Evolutionary conservation across 2,888 invertebrate species (phyloP).

Genomic region (Oligia fasciuncula): DNA sequence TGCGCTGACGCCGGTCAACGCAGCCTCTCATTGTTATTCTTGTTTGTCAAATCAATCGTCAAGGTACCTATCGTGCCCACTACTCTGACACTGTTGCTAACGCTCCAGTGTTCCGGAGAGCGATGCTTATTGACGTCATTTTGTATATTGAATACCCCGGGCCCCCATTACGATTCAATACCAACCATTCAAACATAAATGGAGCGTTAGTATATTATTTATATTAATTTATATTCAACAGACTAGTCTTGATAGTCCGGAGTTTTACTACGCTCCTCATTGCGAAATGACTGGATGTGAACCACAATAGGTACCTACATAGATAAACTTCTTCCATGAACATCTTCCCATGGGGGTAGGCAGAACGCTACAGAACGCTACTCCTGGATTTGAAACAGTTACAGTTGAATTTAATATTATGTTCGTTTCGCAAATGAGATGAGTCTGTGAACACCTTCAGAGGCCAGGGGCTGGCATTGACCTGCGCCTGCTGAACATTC

Average conservation of each 20-base stretch:
- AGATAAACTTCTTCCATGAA: neutral
- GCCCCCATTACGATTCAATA: neutral
- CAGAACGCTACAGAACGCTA: neutral
- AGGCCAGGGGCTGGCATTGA: conserved; percentile 8
- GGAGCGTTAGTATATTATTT: neutral
- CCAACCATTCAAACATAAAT: neutral
- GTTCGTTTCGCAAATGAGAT: neutral
- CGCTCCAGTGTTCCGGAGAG: neutral
- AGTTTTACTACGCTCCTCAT: neutral
- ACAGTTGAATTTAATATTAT: neutral
- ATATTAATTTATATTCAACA: neutral
- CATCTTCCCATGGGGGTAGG: neutral
- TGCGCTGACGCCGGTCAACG: conserved; percentile 63
- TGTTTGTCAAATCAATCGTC: conserved; percentile 65
- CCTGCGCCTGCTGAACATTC: conserved; percentile 20
- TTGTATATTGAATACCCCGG: neutral
- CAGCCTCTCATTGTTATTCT: conserved; percentile 69
- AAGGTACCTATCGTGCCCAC: conserved; percentile 24
- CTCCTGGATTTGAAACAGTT: neutral
- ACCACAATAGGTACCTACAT: neutral
- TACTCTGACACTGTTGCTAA: neutral
- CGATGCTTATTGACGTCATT: neutral
- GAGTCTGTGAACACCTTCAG: neutral
- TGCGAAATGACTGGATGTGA: neutral
- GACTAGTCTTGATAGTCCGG: too few species aligned